Evolutionary conservation across 2,888 invertebrate species (phyloP), one percentile per base, ranked within the genome.

Genomic region (Meteorus cinctellus): DNA sequence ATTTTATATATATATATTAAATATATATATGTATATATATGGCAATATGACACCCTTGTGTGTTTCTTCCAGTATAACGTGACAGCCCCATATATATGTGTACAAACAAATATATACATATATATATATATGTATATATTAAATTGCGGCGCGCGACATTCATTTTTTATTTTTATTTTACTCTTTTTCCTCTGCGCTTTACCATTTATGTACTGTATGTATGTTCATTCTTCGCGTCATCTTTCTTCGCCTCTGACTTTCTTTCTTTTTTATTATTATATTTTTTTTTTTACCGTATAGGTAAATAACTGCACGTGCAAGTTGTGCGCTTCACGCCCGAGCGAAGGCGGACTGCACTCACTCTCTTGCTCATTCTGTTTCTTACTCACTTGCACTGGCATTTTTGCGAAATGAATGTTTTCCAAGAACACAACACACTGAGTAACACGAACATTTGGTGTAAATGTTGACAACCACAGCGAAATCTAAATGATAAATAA

Each of bases 321-420:
- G 19, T 55, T 55, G 19, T 55, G 55, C 55, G 55, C 55, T 55
- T 55, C 55, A 55, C 55, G 55, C 55, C 55, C 55, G 55, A 55
- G 55, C 55, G 19, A 55, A 19, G n/a, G 55, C 55, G 55, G 31
- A 14, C 19, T 65, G 19, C 34, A 10, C 41, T 27, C 27, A 10
- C n/a, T 45, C 14, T 48, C 27, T 67, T 27, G 16, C 48, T 4
- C 68, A 12, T 29, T 29, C 6, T 14, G 41, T 41, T 24, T 45
- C 24, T 48, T 16, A 8, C 51, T 34, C 62, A n/a, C 51, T 68
- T 29, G 8, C 45, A 34, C 62, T 31, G 71, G 65, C 76, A 67
- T 78, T 80, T 84, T 84, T 78, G 83, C 83, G 83, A 84, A 84
- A 84, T 81, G 76, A 82, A 82, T 78, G 81, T 80, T 86, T 86